phyloP scores from a whole-genome alignment of 2,797 vertebrate genomes.

The Trematomus bernacchii region DNA sequence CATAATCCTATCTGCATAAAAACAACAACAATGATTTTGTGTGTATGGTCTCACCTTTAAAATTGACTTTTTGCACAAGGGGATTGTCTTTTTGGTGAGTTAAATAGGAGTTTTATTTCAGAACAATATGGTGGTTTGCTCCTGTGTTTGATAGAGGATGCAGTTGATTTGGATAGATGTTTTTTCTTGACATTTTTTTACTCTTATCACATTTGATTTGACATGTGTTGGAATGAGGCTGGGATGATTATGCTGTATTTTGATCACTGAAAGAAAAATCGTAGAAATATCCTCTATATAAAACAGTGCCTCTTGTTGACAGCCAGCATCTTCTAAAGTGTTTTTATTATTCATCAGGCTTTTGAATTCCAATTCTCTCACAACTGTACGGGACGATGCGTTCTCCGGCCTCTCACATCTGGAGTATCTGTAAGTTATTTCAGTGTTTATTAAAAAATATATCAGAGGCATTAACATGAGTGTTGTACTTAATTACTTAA shows the following conservation, averaged over 20 bases:
- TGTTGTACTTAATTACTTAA: no score
- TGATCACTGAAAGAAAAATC: not conserved
- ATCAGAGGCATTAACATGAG: not conserved
- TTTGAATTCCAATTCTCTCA: slow-evolving; percentile 97
- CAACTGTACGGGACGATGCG: slow-evolving; percentile 93
- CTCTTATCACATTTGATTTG: not conserved
- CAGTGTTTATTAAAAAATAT: not conserved
- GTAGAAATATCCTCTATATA: not conserved
- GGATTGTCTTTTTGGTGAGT: no score
- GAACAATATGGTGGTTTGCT: no score
- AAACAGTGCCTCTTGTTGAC: not conserved
- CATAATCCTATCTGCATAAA: no score
- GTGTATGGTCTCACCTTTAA: no score
- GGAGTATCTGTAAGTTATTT: slow-evolving; percentile 95
- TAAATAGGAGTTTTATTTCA: no score
- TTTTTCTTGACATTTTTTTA: no score
- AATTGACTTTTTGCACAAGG: no score
- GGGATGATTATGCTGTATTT: not conserved
- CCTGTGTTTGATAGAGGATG: no score
- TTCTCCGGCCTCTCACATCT: slow-evolving; percentile 97
- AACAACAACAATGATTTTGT: no score
- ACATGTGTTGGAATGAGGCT: no score
- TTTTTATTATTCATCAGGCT: slow-evolving; percentile 82
- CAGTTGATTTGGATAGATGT: no score
- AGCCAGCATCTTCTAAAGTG: not conserved